These are phyloP conservation scores for Temnothorax nylanderi DNA, from an alignment of 1,140 invertebrate species.

Conservation along the genomic window DNA sequence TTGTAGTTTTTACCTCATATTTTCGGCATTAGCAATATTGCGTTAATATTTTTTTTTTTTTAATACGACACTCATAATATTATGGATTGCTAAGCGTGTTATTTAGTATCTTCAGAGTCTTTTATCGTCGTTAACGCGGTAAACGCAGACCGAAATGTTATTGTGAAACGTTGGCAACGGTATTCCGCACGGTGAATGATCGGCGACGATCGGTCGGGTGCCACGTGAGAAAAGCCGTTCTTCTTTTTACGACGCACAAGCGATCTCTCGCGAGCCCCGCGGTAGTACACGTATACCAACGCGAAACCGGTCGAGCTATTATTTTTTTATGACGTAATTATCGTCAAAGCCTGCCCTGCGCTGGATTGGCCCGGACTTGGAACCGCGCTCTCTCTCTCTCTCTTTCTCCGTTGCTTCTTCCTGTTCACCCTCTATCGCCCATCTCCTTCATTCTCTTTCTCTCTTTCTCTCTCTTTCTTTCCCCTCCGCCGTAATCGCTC, in stretches of 20 bases:
- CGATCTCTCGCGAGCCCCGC: constrained; percentile 49
- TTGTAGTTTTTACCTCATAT: neutral
- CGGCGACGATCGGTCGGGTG: constrained; percentile 23
- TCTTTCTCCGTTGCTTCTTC: constrained; percentile 19
- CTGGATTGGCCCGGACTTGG: constrained; percentile 48
- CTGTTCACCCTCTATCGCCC: constrained; percentile 29
- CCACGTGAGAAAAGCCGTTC: constrained; percentile 10
- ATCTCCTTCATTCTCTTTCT: neutral
- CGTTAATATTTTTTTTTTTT: neutral
- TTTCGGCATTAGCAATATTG: constrained; percentile 2
- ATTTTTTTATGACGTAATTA: constrained; percentile 69
- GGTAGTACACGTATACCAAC: constrained; percentile 46
- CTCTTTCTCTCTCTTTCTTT: constrained; percentile 8
- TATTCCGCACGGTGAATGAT: constrained; percentile 43
- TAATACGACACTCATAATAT: neutral
- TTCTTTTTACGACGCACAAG: constrained; percentile 54
- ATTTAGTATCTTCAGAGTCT: neutral
- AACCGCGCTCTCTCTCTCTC: constrained; percentile 21
- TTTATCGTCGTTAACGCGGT: neutral
- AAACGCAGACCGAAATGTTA: constrained; percentile 29
- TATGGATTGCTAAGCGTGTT: neutral
- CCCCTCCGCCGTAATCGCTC: neutral
- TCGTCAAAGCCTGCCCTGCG: constrained; percentile 33
- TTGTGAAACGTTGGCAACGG: constrained; percentile 26
- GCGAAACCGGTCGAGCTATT: constrained; percentile 65